Base-by-base conservation (phyloP, 1,140 invertebrate genomes). In the Harpegnathos saltator region DNA sequence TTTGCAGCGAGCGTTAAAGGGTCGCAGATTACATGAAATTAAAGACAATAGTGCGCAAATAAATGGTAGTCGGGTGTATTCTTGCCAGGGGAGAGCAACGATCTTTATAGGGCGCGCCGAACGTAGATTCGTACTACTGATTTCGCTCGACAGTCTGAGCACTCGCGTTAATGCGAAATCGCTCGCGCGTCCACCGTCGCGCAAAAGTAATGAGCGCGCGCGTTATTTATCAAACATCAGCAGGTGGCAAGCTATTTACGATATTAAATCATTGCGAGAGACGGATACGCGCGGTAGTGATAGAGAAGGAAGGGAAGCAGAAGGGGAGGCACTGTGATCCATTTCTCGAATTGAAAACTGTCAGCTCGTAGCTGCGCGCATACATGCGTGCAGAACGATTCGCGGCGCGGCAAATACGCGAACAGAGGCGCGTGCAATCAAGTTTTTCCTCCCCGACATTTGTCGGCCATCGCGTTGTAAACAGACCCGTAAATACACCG, bases 341-440 rank as follows among this genome's bases (percentile, higher is more conserved):
- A 83, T 83, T 83, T 75, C 48, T 17, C 19, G 80, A 83, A 78
- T 78, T 83, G 82, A 44, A 68, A 83, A 83, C 59, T 58, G 17
- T 83, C 73, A 58, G 26, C 26, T 33, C 15, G 19, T 59, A 83
- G 38, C 50, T 68, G 62, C 24, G 29, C 48, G 17, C 38, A 29
- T 74, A 61, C 72, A 24, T 74, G 22, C 58, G 56, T 29, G 56
- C 22, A 19, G 12, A 38, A 62, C 48, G 24, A 72, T 9, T 26
- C 66, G 66, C n/a, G 19, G 24, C 15, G 26, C 38, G 12, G 29
- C 38, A 78, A 65, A 38, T 78, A 83, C 66, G 58, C 54, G 52
- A 77, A 29, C 50, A 24, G 56, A 33, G 52, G 56, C 58, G 63
- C 58, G 56, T 44, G 63, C 58, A 84, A 84, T 87, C 74, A 59